phyloP scores from a whole-genome alignment of 2,888 invertebrate genomes.

The Dicycla oo region DNA sequence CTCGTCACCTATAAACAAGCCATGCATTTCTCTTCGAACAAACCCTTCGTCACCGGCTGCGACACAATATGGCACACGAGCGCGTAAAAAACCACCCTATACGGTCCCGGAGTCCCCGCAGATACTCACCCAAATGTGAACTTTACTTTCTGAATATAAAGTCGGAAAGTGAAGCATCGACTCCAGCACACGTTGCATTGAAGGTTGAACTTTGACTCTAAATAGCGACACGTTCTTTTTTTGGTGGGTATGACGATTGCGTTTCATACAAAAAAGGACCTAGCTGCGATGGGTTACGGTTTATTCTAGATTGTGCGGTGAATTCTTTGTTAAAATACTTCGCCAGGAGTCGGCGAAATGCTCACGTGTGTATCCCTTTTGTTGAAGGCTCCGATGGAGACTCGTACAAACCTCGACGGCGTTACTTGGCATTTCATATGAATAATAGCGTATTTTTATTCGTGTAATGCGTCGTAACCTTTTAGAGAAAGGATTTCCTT shows the following conservation, averaged over 20 bases:
- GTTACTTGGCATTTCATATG: slow-evolving; percentile 75
- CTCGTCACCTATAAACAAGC: slow-evolving; percentile 81
- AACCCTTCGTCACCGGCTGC: slow-evolving; percentile 69
- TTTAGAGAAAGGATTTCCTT: slow-evolving; percentile 70
- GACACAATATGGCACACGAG: slow-evolving; percentile 79
- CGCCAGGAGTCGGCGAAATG: slow-evolving; percentile 74
- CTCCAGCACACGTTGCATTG: slow-evolving; percentile 69
- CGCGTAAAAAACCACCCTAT: slow-evolving; percentile 76
- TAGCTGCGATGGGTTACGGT: slow-evolving; percentile 62
- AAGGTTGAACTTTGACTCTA: slow-evolving; percentile 83
- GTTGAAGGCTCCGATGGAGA: slow-evolving; percentile 71
- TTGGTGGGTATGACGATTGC: slow-evolving; percentile 64
- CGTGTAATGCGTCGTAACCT: slow-evolving; percentile 68
- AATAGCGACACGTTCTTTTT: slow-evolving; percentile 74
- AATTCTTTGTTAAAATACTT: slow-evolving; percentile 73
- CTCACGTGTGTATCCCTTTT: slow-evolving; percentile 81
- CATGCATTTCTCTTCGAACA: slow-evolving; percentile 72
- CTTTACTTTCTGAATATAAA: slow-evolving; percentile 67
- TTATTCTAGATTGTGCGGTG: slow-evolving; percentile 58
- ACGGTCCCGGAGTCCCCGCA: slow-evolving; percentile 55
- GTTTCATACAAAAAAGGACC: slow-evolving; percentile 39
- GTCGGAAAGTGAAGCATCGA: slow-evolving; percentile 60
- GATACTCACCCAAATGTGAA: slow-evolving; percentile 64
- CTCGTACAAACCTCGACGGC: slow-evolving; percentile 68
- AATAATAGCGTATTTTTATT: slow-evolving; percentile 72